Base-by-base conservation (phyloP, 2,797 vertebrate genomes). In the Hypotaenidia okinawae region DNA sequence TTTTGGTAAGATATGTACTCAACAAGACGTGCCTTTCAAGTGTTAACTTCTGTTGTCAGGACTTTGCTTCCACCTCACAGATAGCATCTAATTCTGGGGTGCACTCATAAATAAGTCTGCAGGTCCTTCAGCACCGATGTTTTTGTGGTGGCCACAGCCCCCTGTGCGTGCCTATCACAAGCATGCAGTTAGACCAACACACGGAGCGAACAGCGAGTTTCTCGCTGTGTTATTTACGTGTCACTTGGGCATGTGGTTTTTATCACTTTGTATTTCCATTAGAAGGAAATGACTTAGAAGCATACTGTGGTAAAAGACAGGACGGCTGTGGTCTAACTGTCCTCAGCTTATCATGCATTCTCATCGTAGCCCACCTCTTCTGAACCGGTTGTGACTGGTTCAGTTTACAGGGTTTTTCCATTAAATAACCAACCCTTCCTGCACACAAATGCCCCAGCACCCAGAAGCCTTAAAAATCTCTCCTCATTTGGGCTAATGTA, bases 321-420 rank as follows among this genome's bases (percentile, higher is more conserved):
- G 75, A 47, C 8, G 89, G 13, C 68, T 98, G 97, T 95, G 97
- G 97, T 98, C 89, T 97, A 98, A 98, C 97, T 93, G 97, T 73
- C 55, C 79, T 68, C 87, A 55, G 57, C 88, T 94, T 95, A 93
- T 94, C 94, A 30, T 43, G 4, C 33, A 5, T 69, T 70, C 61
- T 55, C 76, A 85, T 93, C 88, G 1, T 49, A 59, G 43, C 79
- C 83, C 82, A 72, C 75, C 74, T 37, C 37, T 58, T 82, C 80
- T 63, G 70, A 95, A 45, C 92, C 75, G 47, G 92, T 61, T 84
- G 21, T 7, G 69, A 92, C 94, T 30, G 32, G 80, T 97, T 97
- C 91, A 41, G 62, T 54, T 90, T 62, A 59, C 45, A 75, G 81
- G 55, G 67, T 78, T 96, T 97, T 98, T 97, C 97, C 96, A 78